A percentile compares a stretch with the other conserved stretches of the same genome.
Evolutionary conservation across 2,888 invertebrate species (phyloP).

Genomic region (Machimus rusticus): DNA sequence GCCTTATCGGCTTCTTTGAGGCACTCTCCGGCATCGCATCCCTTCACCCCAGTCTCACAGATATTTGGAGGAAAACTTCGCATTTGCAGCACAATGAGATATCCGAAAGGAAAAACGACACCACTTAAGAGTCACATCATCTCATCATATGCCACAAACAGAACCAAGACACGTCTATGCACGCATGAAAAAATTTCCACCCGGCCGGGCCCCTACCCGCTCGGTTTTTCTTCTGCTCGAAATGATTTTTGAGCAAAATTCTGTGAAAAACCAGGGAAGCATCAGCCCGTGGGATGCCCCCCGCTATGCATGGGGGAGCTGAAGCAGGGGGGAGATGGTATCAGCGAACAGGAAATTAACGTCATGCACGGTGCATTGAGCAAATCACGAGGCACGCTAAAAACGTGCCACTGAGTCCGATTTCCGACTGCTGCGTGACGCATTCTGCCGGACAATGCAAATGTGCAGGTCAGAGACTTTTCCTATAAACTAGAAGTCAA

Average conservation of each 20-base stretch:
- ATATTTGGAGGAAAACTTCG: background rate
- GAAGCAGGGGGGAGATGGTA: background rate
- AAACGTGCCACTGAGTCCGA: background rate
- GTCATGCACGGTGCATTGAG: slow-evolving; percentile 17
- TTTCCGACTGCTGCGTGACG: background rate
- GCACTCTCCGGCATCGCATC: background rate
- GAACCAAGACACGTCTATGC: background rate
- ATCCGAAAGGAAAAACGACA: background rate
- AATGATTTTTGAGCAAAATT: background rate
- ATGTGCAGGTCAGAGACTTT: background rate
- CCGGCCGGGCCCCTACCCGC: background rate
- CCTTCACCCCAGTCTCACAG: background rate
- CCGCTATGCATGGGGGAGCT: background rate
- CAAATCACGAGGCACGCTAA: background rate
- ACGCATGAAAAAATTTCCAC: slow-evolving; percentile 13
- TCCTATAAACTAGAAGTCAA: background rate
- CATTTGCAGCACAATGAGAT: background rate
- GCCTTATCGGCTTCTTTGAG: background rate
- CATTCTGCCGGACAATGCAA: background rate
- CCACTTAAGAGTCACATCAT: background rate
- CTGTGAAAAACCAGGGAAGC: background rate
- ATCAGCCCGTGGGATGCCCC: background rate
- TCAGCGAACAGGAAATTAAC: slow-evolving; percentile 21
- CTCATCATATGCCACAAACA: slow-evolving; percentile 1
- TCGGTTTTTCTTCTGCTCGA: background rate